phyloP scores from a whole-genome alignment of 2,888 invertebrate genomes.

The Cephalotes varians region DNA sequence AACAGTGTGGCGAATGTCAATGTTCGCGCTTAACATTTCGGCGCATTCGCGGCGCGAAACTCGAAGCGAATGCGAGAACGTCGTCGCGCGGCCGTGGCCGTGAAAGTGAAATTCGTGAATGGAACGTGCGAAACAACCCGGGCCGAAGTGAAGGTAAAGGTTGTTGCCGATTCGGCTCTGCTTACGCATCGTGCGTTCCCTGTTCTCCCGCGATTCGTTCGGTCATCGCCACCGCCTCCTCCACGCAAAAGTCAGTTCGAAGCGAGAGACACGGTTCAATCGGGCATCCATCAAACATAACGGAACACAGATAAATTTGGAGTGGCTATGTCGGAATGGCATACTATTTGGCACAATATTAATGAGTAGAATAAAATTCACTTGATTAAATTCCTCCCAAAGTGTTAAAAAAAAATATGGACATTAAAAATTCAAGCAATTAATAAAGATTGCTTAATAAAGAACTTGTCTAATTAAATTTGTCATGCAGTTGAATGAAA shows the following conservation, averaged over 20 bases:
- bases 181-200: conserved; percentile 62
- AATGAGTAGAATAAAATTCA: background rate
- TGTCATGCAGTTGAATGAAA: background rate
- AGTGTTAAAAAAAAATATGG: background rate
- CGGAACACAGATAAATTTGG: background rate
- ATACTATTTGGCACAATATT: background rate
- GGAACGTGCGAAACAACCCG: conserved; percentile 73
- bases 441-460: background rate
- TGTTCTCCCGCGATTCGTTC: conserved; percentile 15
- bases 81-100: conserved; percentile 80
- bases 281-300: background rate
- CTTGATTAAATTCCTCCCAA: conserved; percentile 9
- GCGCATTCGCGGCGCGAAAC: conserved; percentile 10
- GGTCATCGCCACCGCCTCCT: conserved; percentile 35
- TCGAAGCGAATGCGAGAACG: conserved; percentile 69
- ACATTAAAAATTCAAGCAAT: background rate
- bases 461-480: background rate
- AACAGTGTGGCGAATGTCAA: conserved; percentile 6
- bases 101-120: conserved; percentile 83
- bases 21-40: conserved; percentile 26
- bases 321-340: background rate
- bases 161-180: conserved; percentile 72
- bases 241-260: background rate
- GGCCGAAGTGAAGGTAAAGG: conserved; percentile 74
- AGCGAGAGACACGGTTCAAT: background rate